Conservation (phyloP, 2,113 vertebrate genomes). For the Mellivora capensis region DNA sequence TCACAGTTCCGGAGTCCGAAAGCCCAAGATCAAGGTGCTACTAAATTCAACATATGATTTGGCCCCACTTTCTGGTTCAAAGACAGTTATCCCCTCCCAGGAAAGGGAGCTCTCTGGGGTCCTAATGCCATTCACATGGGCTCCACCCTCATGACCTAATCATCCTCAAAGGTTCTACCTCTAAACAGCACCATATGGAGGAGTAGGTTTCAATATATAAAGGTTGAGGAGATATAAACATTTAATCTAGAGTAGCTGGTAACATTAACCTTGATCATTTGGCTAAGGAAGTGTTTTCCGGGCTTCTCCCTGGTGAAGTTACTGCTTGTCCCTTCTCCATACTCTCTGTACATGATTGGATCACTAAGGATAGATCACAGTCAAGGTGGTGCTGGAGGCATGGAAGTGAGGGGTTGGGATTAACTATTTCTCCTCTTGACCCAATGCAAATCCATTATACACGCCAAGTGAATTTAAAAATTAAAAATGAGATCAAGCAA, state of each 20-base stretch:
- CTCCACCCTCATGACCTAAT: background rate
- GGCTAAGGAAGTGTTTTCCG: background rate
- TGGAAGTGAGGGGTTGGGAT: background rate
- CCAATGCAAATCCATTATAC: background rate
- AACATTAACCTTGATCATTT: background rate
- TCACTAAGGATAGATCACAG: background rate
- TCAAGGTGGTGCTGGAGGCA: background rate
- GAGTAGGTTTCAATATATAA: background rate
- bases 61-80: background rate
- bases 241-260: background rate
- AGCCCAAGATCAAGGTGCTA: background rate
- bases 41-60: background rate
- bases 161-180: background rate
- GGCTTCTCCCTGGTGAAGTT: background rate
- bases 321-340: background rate
- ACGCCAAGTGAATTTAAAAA: background rate
- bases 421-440: background rate
- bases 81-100: background rate
- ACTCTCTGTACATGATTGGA: background rate
- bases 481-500: background rate
- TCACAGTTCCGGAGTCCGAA: background rate
- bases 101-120: background rate
- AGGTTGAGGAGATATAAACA: background rate
- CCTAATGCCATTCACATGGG: background rate
- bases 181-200: background rate